Evolutionary conservation across 2,797 vertebrate genomes (phyloP), one percentile per base, ranked within the genome.

Genomic region (Balearica regulorum): DNA sequence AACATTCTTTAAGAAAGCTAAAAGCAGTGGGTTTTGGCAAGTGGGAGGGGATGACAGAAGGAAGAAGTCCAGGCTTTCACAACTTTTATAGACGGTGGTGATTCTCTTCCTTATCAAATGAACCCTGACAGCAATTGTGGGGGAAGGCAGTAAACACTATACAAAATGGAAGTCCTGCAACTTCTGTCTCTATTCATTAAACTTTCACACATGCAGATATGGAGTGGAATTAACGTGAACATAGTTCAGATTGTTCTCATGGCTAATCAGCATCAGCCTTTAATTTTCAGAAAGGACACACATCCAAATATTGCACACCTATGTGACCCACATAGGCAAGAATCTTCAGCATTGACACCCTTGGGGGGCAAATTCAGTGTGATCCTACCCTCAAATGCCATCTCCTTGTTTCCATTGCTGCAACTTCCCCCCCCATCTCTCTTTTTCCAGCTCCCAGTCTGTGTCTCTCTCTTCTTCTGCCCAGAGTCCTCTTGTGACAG

Each of bases 181-280:
- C n/a, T 89, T n/a, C 55, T 48, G 16, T 51, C 44, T 51, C 11
- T 11, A 16, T 2, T 49, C 55, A 5, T 31, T 16, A 3, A 41
- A 22, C 25, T 17, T 18, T 5, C 43, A 22, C 39, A 16, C 20
- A 44, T 19, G 6, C 31, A 55, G 1, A 33, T 3, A 11, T 0
- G 2, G 54, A 48, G 49, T 69, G 61, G 51, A 43, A 46, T 13
- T 7, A 19, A 28, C 28, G 39, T 16, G 76, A 58, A 16, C 66
- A 24, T 16, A 16, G 68, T 19, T 72, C 62, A 35, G 16, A 3
- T 10, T 1, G 35, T 35, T 51, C 57, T 49, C 7, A 2, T 4
- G 28, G 37, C 39, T 72, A 13, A 35, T 14, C 54, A 69, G 70
- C 54, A 29, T 1, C 69, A 62, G 70, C 33, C 33, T 75, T 53